These are phyloP conservation scores for Saccostrea echinata DNA, from an alignment of 1,140 invertebrate species.

Conservation along the genomic window DNA sequence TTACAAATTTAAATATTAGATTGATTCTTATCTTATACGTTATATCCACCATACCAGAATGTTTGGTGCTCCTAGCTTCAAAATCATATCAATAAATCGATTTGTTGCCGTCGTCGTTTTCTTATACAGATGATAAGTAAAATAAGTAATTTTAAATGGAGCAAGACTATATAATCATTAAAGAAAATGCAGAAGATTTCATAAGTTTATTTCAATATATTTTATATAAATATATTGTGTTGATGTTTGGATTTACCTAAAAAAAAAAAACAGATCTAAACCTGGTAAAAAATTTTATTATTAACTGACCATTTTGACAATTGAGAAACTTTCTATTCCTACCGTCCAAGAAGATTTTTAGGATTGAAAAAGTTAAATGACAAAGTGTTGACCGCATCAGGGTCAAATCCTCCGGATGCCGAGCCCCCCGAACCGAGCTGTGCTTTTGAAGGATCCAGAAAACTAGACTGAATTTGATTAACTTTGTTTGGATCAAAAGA, in stretches of 20 bases:
- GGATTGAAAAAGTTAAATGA: conserved; percentile 44
- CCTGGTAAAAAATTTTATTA: too few species aligned
- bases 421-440: conserved; percentile 35
- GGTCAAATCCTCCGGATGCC: conserved; percentile 40
- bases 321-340: neutral
- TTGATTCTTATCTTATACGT: too few species aligned
- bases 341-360: conserved; percentile 25
- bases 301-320: neutral
- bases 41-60: too few species aligned
- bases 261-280: neutral
- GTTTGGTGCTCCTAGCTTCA: too few species aligned
- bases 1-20: too few species aligned
- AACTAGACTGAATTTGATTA: conserved; percentile 42
- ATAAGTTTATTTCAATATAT: neutral
- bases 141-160: too few species aligned
- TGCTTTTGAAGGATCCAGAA: conserved; percentile 40
- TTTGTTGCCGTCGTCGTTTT: too few species aligned
- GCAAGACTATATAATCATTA: too few species aligned
- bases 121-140: too few species aligned
- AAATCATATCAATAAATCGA: too few species aligned
- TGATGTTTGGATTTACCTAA: neutral
- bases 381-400: conserved; percentile 41
- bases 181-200: too few species aligned
- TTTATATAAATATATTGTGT: neutral
- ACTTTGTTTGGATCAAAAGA: conserved; percentile 49